These are phyloP conservation scores for Drosophila flavopinicola DNA, from an alignment of 2,888 invertebrate genomes.

Conservation along the genomic window DNA sequence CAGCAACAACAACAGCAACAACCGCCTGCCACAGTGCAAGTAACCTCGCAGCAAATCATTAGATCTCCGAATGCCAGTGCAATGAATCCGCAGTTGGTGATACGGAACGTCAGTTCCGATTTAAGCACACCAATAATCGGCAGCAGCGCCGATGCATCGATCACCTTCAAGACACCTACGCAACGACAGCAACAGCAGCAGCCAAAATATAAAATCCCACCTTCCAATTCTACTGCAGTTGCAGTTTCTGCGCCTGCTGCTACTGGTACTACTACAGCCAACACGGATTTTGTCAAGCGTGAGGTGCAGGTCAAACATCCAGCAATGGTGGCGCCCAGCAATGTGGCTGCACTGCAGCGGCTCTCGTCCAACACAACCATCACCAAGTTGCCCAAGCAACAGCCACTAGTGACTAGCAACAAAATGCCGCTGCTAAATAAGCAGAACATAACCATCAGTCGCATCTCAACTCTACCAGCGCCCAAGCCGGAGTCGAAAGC, in stretches of 20 bases:
- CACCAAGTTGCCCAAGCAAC: constrained; percentile 59
- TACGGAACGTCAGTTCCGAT: constrained; percentile 52
- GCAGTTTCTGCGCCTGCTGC: constrained; percentile 2
- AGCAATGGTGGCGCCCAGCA: constrained; percentile 21
- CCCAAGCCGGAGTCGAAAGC: constrained; percentile 42
- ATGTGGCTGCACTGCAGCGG: constrained; percentile 72
- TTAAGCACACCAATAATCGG: constrained; percentile 23
- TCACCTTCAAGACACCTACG: constrained; percentile 55
- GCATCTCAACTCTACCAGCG: constrained; percentile 60
- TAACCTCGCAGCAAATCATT: constrained; percentile 67
- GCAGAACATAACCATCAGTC: constrained; percentile 83
- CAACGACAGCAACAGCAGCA: constrained; percentile 32
- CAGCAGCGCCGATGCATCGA: constrained; percentile 26
- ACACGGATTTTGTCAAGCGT: constrained; percentile 29
- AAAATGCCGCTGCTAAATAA: constrained; percentile 80
- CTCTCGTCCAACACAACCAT: constrained; percentile 74
- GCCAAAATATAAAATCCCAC: constrained; percentile 34
- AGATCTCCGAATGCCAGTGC: constrained; percentile 45
- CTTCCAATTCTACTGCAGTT: constrained; percentile 13
- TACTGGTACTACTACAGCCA: neutral
- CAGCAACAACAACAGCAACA: constrained; percentile 46
- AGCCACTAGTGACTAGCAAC: constrained; percentile 11
- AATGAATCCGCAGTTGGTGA: constrained; percentile 51
- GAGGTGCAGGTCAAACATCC: constrained; percentile 31
- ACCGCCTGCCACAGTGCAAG: constrained; percentile 49